Base-by-base conservation (phyloP, 2,113 vertebrate species). In the Potamarius usumacintae region DNA sequence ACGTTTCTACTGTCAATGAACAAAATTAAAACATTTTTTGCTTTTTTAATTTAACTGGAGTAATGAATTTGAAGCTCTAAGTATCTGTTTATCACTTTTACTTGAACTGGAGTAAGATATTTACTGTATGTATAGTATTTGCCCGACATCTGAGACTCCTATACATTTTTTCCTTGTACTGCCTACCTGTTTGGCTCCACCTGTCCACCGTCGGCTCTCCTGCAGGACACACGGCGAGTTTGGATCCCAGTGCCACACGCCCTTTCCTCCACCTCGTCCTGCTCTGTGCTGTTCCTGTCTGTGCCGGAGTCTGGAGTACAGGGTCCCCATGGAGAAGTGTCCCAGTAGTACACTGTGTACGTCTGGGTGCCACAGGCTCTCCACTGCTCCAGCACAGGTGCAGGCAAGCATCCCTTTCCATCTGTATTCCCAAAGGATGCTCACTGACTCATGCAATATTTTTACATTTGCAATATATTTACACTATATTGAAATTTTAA, bases 101-200 rank as follows among this genome's bases (percentile, higher is more conserved):
- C 55, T 17, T 18, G 17, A 18, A 58, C 10, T 67, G n/a, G 10
- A 27, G 4, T 67, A 67, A 27, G n/a, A 67, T 12, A 67, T 67
- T 27, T 27, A 67, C 9, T 9, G 62, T 65, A 65, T 65, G 25
- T 65, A 69, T 27, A 69, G 14, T 69, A 80, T 80, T 80, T 57
- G 8, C 18, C 7, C n/a, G 1, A 34, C 7, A 60, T 30, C 8
- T 22, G 22, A 53, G 5, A 55, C n/a, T 22, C 18, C 9, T 50
- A 1, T 52, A 10, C 20, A 42, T 77, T 6, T 57, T 34, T 34
- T 58, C n/a, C 62, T n/a, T 12, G 30, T 1, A 0, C 17, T 67
- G 17, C 67, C 86, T 96, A 97, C 97, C 96, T 96, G 94, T 96
- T 96, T 69, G 89, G 84, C 60, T 93, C 88, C 58, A 96, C 94